Evolutionary conservation across 2,797 vertebrate species (phyloP).

Genomic region (Tadarida brasiliensis): DNA sequence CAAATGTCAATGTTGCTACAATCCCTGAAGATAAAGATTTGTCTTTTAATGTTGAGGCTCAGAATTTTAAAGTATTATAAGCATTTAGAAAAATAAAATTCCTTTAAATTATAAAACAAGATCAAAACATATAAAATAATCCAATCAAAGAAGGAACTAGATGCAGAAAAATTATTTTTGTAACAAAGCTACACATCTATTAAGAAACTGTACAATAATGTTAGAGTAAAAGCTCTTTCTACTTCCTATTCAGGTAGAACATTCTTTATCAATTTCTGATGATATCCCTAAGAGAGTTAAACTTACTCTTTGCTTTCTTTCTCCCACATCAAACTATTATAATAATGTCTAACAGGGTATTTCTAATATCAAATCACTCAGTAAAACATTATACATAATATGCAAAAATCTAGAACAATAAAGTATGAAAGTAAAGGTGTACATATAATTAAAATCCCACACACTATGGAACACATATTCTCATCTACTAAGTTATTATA

Average conservation of each 20-base stretch:
- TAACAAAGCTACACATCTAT: constrained; percentile 8
- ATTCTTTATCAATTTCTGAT: constrained; percentile 27
- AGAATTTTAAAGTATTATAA: background rate
- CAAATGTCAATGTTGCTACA: constrained; percentile 4
- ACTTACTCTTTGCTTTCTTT: constrained; percentile 3
- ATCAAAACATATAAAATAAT: constrained; percentile 28
- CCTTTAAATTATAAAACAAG: constrained; percentile 33
- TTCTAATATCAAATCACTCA: constrained; percentile 23
- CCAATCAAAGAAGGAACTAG: constrained; percentile 14
- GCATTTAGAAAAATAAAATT: constrained; percentile 47
- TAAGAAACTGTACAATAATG: background rate
- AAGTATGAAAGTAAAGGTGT: constrained; percentile 23
- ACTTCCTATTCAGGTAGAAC: background rate
- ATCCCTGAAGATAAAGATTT: constrained; percentile 21
- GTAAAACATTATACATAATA: background rate
- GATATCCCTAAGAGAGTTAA: background rate
- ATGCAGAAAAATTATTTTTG: constrained; percentile 15
- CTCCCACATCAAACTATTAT: background rate
- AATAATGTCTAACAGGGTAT: background rate
- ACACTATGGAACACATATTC: background rate
- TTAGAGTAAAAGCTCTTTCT: background rate
- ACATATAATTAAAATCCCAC: background rate
- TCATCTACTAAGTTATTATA: background rate
- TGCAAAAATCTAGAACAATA: constrained; percentile 43
- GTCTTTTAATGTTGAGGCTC: background rate